Evolutionary conservation across 2,113 vertebrate genomes (phyloP).

Genomic region (Nibea coibor): DNA sequence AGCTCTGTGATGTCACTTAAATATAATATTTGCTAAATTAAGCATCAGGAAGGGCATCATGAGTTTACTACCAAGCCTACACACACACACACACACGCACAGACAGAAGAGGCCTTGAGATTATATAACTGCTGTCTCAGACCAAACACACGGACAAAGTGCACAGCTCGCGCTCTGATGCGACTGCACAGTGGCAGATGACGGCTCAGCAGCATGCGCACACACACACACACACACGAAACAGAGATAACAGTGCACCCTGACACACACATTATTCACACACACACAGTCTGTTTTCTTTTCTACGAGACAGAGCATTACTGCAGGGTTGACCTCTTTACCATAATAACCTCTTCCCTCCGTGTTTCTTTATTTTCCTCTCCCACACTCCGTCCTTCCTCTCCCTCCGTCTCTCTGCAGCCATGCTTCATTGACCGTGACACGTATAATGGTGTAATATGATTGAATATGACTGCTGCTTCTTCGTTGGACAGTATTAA

Average conservation of each 20-base stretch:
- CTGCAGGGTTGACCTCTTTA: constrained; percentile 72
- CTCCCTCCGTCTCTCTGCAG: background rate
- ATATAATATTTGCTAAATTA: constrained; percentile 24
- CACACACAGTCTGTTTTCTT: constrained; percentile 51
- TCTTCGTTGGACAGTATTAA: constrained; percentile 53
- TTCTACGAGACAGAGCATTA: constrained; percentile 58
- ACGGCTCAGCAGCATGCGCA: constrained; percentile 12
- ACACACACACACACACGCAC: too few species aligned
- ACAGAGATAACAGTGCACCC: background rate
- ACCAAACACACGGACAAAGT: constrained; percentile 3
- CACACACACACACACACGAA: background rate
- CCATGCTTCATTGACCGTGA: constrained; percentile 41
- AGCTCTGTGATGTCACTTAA: background rate
- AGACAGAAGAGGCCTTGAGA: constrained; percentile 6
- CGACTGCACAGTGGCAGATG: background rate
- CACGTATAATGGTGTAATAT: constrained; percentile 45
- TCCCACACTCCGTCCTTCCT: constrained; percentile 4
- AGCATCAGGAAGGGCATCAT: background rate
- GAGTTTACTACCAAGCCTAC: background rate
- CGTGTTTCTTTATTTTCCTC: background rate
- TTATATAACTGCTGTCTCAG: constrained; percentile 1
- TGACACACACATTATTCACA: constrained; percentile 34
- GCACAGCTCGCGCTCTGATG: background rate
- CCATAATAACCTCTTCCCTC: constrained; percentile 54
- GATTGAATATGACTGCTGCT: constrained; percentile 54